phyloP scores from a whole-genome alignment of 2,113 vertebrate genomes.

The Fregetta grallaria region DNA sequence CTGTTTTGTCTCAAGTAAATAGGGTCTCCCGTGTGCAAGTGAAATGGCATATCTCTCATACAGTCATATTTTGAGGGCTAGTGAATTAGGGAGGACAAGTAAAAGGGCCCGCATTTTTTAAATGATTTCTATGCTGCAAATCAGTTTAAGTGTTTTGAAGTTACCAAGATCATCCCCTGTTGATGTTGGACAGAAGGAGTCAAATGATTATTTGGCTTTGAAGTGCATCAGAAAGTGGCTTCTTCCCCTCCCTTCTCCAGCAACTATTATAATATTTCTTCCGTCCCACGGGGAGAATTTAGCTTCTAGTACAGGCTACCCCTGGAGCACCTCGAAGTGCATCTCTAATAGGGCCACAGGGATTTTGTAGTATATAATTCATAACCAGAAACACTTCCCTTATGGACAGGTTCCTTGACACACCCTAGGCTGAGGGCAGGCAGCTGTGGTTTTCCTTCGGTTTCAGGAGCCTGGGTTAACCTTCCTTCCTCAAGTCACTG shows the following conservation, averaged over 20 bases:
- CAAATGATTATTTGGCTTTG: background rate
- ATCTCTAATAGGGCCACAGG: background rate
- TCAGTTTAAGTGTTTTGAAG: background rate
- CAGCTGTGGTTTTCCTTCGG: slow-evolving; percentile 30
- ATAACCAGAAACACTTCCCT: slow-evolving; percentile 44
- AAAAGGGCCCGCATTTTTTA: background rate
- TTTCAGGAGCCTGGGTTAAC: background rate
- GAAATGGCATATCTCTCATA: background rate
- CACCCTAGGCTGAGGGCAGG: slow-evolving; percentile 33
- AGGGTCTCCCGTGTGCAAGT: background rate
- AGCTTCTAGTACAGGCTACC: background rate
- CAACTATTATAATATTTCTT: slow-evolving; percentile 1
- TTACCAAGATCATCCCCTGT: background rate
- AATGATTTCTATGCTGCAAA: background rate
- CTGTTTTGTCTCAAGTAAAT: background rate
- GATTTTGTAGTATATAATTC: slow-evolving; percentile 36
- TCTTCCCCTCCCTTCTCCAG: background rate
- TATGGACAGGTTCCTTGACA: slow-evolving; percentile 43
- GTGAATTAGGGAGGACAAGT: background rate
- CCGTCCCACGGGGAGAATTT: background rate
- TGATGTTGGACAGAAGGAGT: background rate
- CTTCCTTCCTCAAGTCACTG: background rate
- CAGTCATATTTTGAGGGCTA: background rate
- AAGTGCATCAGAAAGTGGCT: slow-evolving; percentile 13
- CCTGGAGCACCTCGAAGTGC: background rate